phyloP scores from a whole-genome alignment of 2,797 vertebrate species.

The Rhinophrynus dorsalis region DNA sequence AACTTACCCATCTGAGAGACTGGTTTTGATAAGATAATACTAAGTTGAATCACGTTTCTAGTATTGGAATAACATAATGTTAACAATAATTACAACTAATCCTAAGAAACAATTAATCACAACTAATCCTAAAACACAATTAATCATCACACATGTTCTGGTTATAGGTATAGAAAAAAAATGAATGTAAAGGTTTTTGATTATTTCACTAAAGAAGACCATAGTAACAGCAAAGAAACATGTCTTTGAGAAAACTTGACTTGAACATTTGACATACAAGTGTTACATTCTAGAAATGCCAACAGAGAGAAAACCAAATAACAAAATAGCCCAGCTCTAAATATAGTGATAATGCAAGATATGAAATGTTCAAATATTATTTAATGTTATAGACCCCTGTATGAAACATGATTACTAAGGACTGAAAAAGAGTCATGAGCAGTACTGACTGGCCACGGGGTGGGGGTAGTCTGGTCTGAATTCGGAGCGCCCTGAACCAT shows the following conservation, averaged over 20 bases:
- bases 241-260: slow-evolving; percentile 30
- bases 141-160: too few species aligned
- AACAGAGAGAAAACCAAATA: slow-evolving; percentile 20
- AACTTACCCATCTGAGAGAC: too few species aligned
- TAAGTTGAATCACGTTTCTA: not conserved
- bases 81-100: not conserved
- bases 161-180: slow-evolving; percentile 18
- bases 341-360: not conserved
- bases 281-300: slow-evolving; percentile 44
- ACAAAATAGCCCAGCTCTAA: slow-evolving; percentile 1
- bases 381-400: too few species aligned
- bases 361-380: not conserved
- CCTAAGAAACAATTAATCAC: too few species aligned
- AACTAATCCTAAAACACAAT: too few species aligned
- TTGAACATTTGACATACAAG: slow-evolving; percentile 40
- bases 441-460: too few species aligned
- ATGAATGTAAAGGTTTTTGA: slow-evolving; percentile 26
- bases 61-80: not conserved
- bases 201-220: slow-evolving; percentile 30
- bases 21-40: too few species aligned
- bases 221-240: slow-evolving; percentile 39
- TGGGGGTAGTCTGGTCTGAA: too few species aligned
- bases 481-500: too few species aligned
- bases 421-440: too few species aligned
- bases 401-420: too few species aligned